These are phyloP conservation scores for Platichthys flesus DNA, from an alignment of 2,113 vertebrate genomes.

Conservation along the genomic window DNA sequence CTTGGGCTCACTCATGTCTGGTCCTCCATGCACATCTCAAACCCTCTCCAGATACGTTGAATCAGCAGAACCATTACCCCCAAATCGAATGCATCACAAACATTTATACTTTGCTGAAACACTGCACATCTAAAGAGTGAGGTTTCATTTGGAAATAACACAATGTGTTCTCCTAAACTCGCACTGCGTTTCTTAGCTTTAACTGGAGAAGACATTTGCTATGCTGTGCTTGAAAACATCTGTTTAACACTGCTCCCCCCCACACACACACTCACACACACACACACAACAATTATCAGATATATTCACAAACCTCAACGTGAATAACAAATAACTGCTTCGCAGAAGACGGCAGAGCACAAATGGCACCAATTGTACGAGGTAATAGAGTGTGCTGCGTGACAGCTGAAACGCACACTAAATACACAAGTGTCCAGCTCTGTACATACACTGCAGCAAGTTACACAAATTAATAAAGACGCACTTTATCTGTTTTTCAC, in stretches of 20 bases:
- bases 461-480: slow-evolving; percentile 30
- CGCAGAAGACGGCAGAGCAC: slow-evolving; percentile 15
- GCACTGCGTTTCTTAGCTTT: slow-evolving; percentile 28
- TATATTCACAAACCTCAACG: slow-evolving; percentile 43
- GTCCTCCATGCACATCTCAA: too few species aligned
- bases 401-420: slow-evolving; percentile 30
- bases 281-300: slow-evolving; percentile 35
- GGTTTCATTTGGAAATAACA: slow-evolving; percentile 19
- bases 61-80: not conserved
- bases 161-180: slow-evolving; percentile 25
- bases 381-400: slow-evolving; percentile 32
- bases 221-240: slow-evolving; percentile 57
- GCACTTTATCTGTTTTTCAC: slow-evolving; percentile 20
- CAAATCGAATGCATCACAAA: not conserved
- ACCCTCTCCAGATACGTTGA: too few species aligned
- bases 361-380: slow-evolving; percentile 11
- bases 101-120: slow-evolving; percentile 2
- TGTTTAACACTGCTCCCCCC: slow-evolving; percentile 56
- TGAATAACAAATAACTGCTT: slow-evolving; percentile 48
- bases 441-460: slow-evolving; percentile 5
- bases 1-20: too few species aligned
- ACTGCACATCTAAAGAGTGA: not conserved
- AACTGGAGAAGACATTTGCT: slow-evolving; percentile 41
- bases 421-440: slow-evolving; percentile 26
- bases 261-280: not conserved